These are phyloP conservation scores for Litocranius walleri DNA, from an alignment of 2,113 vertebrate genomes.

Conservation along the genomic window DNA sequence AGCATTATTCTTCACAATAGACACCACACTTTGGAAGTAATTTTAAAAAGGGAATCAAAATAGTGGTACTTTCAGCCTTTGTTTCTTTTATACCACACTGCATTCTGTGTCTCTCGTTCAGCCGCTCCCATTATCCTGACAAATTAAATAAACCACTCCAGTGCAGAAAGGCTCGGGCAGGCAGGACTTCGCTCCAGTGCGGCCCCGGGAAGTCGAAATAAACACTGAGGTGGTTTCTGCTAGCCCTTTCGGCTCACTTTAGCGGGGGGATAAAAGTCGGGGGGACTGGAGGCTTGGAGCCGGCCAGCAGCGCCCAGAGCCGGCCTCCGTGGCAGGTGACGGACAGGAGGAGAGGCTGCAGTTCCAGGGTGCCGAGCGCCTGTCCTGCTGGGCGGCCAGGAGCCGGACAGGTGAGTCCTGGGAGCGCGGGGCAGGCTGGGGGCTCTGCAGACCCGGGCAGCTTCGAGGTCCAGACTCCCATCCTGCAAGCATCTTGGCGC, in stretches of 20 bases:
- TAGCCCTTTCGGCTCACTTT: slow-evolving; percentile 75
- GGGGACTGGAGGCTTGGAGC: slow-evolving; percentile 65
- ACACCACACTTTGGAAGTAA: slow-evolving; percentile 99
- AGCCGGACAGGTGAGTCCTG: slow-evolving; percentile 75
- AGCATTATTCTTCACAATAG: slow-evolving; percentile 95
- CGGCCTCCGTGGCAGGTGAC: slow-evolving; percentile 70
- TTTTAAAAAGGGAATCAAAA: slow-evolving; percentile 99
- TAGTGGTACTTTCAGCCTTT: slow-evolving; percentile 97
- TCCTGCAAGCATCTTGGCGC: not conserved
- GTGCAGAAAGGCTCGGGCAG: slow-evolving; percentile 87
- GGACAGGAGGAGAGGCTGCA: slow-evolving; percentile 57
- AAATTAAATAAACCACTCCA: slow-evolving; percentile 99
- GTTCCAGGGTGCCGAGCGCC: slow-evolving; percentile 45
- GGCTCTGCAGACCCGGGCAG: not conserved
- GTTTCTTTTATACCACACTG: slow-evolving; percentile 92
- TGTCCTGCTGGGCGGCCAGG: slow-evolving; percentile 62
- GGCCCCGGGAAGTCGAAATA: slow-evolving; percentile 79
- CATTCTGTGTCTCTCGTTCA: slow-evolving; percentile 93
- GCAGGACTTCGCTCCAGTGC: slow-evolving; percentile 80
- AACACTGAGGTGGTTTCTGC: slow-evolving; percentile 76
- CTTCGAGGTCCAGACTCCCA: not conserved
- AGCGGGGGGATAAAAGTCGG: not conserved
- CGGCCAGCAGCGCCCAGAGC: slow-evolving; percentile 61
- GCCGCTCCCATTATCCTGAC: slow-evolving; percentile 93
- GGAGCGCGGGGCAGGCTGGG: not conserved